Evolutionary conservation across 2,113 vertebrate species (phyloP).

Genomic region (Bubo scandiacus): DNA sequence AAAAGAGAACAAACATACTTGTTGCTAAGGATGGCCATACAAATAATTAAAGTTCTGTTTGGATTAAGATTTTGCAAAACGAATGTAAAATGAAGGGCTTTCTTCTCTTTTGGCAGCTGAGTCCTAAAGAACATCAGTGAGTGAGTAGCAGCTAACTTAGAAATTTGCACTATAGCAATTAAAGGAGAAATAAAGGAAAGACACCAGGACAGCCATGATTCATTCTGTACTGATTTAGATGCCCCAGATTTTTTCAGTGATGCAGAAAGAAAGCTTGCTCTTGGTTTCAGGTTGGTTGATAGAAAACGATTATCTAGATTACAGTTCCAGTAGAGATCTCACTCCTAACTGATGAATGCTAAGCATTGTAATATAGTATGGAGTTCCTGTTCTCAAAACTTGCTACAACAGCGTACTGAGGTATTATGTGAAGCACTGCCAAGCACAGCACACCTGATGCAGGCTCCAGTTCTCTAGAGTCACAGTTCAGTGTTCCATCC

Average conservation of each 20-base stretch:
- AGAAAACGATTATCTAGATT: neutral
- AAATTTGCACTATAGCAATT: neutral
- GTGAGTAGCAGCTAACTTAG: neutral
- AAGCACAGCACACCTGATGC: neutral
- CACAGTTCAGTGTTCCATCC: neutral
- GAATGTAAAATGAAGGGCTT: neutral
- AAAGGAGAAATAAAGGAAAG: neutral
- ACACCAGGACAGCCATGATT: neutral
- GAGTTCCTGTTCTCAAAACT: neutral
- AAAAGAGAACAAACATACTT: neutral
- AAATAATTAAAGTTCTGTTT: neutral
- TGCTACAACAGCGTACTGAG: neutral
- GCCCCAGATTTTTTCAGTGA: neutral
- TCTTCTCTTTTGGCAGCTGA: neutral
- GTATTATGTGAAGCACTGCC: neutral
- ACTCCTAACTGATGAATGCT: neutral
- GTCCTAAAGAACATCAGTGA: neutral
- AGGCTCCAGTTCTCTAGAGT: neutral
- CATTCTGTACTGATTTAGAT: neutral
- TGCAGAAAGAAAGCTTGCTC: neutral
- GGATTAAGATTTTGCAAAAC: neutral
- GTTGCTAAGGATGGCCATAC: neutral
- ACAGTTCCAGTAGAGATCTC: neutral
- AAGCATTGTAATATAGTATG: neutral
- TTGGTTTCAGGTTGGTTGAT: neutral